Base-by-base conservation (phyloP, 2,888 invertebrate species). In the Eubasilissa splendida region DNA sequence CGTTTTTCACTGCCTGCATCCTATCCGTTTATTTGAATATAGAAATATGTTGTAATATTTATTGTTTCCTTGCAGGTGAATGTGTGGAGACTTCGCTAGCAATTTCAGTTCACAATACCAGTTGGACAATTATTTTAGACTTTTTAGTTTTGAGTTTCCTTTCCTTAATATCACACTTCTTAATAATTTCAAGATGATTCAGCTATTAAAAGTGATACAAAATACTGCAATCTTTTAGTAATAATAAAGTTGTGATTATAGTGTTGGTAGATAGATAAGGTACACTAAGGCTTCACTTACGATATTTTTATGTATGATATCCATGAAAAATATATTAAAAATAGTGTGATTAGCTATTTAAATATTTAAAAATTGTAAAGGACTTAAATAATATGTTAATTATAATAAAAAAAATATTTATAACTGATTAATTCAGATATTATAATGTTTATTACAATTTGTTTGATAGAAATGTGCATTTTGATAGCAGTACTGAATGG, bases 31-130 rank as follows among this genome's bases (percentile, higher is more conserved):
- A 42, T 42, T 42, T 42, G 7, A 5, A 42, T 42, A 42, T 7
- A 5, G 4, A 42, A 42, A 42, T 42, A 42, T 42, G 42, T 42
- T 42, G 7, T 42, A 42, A 42, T 42, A 42, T 84, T 65, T 65
- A 22, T 59, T 54, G 22, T 33, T 71, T 81, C 84, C 85, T 89
- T 89, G 5, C 90, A 94, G 94, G 94, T 85, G 93, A 93, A 87
- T 94, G 94, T 88, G 91, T 90, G 85, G 90, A 91, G 85, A 88
- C 88, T 75, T 90, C 87, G 84, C 86, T 86, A 83, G 87, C 86
- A 56, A 82, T 60, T 79, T 79, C 85, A 84, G 84, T 84, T 52
- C 54, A 82, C 76, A 71, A 60, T 71, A 63, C 70, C 76, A 80
- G 80, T 66, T 77, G 81, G 76, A 79, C 76, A 74, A 74, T 83